phyloP scores from a whole-genome alignment of 2,888 invertebrate species.

The Apotomis capreana region DNA sequence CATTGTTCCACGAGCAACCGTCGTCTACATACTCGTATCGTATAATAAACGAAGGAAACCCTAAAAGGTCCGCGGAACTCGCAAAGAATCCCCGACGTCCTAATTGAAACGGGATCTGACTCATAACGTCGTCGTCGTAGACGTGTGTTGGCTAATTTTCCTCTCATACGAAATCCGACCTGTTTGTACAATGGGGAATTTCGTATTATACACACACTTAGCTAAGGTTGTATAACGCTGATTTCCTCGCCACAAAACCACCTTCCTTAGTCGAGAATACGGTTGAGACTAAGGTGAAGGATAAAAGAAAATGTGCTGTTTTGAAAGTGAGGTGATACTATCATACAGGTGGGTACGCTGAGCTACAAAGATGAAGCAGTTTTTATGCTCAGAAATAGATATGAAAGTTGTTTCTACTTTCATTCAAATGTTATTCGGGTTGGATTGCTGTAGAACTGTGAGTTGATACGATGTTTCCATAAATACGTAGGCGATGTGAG shows the following conservation, averaged over 20 bases:
- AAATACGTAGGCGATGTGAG: background rate
- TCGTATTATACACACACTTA: slow-evolving; percentile 10
- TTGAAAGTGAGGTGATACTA: background rate
- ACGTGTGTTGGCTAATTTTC: slow-evolving; percentile 42
- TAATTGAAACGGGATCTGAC: slow-evolving; percentile 27
- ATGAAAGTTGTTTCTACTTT: background rate
- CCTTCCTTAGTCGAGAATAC: background rate
- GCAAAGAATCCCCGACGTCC: slow-evolving; percentile 4
- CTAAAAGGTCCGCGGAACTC: background rate
- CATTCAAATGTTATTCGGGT: background rate
- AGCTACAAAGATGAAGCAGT: background rate
- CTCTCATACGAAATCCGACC: slow-evolving; percentile 44
- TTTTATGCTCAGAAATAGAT: background rate
- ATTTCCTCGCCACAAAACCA: background rate
- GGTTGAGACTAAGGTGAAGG: background rate
- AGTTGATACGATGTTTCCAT: background rate
- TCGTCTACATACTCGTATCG: no score
- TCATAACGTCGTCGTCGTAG: slow-evolving; percentile 16
- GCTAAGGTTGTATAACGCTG: background rate
- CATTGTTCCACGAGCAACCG: no score
- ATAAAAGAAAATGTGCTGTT: background rate
- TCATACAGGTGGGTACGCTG: slow-evolving; percentile 27
- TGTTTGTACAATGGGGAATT: slow-evolving; percentile 38
- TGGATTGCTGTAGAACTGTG: background rate
- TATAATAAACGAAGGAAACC: background rate